Evolutionary conservation across 2,888 invertebrate species (phyloP).

Genomic region (Sphecodes monilicornis): DNA sequence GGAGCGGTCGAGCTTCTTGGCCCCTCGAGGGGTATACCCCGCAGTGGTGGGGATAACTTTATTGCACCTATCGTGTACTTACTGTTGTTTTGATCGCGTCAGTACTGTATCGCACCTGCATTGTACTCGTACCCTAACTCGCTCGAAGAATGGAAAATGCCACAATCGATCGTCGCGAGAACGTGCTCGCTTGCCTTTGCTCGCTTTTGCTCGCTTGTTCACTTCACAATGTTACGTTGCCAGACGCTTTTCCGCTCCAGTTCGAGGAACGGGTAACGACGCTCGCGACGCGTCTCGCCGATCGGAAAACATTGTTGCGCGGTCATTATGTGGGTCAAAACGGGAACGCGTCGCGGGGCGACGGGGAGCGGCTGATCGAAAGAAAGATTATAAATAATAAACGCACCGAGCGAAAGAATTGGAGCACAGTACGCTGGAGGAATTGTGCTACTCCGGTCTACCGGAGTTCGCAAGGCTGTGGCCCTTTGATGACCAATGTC

Average conservation of each 20-base stretch:
- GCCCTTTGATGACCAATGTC: too few relatives aligned
- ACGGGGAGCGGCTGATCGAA: background rate
- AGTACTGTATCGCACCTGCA: too few relatives aligned
- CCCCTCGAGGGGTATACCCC: too few relatives aligned
- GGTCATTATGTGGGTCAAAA: slow-evolving; percentile 2
- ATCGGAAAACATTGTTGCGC: slow-evolving; percentile 5
- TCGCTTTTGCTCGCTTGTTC: background rate
- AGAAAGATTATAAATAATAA: slow-evolving; percentile 1
- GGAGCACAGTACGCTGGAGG: background rate
- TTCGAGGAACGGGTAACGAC: slow-evolving; percentile 8
- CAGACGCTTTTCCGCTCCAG: slow-evolving; percentile 4
- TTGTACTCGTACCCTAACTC: too few relatives aligned
- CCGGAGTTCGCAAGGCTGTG: background rate
- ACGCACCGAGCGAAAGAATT: background rate
- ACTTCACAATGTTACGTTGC: background rate
- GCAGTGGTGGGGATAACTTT: too few relatives aligned
- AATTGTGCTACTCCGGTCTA: background rate
- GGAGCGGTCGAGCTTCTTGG: too few relatives aligned
- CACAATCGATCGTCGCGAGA: background rate
- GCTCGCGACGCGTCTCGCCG: background rate
- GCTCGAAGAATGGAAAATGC: background rate
- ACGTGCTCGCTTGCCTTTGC: background rate
- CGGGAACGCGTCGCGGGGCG: background rate
- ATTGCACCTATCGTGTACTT: too few relatives aligned
- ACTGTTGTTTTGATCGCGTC: too few relatives aligned